Evolutionary conservation across 2,888 invertebrate genomes (phyloP), one percentile per base, ranked within the genome.

Genomic region (Apodemia zela): DNA sequence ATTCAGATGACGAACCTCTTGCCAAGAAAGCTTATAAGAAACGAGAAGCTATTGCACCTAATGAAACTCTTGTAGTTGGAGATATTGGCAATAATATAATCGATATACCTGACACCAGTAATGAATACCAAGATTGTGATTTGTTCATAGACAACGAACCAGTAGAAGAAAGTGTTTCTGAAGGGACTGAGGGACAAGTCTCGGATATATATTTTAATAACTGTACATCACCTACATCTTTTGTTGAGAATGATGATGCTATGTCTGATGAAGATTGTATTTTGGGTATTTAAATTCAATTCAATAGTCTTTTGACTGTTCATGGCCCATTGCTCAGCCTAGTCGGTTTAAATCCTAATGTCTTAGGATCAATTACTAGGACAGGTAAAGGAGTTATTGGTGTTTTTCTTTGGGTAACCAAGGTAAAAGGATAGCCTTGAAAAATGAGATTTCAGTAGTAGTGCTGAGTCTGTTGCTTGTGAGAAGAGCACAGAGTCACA

Each of bases 1-100:
- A 68, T 0, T 87, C 86, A 2, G 89, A 89, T 60, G 87, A 89
- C 33, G 90, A 90, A 68, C 88, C 89, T 0, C 67, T 89, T 29
- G 78, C 86, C 2, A 77, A 77, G 51, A 80, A 77, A 70, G 79
- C 74, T 6, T 83, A 47, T 17, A 15, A 17, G 2, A 47, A 77
- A 69, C 79, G 81, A 51, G 78, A 73, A 69, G 68, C 15, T 45
- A 45, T 33, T 29, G 64, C 62, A 59, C 61, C 63, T 42, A 61
- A 54, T 49, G 59, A 59, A 47, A n/a, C 11, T 21, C 57, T 2
- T 54, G 6, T 21, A 57, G 33, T 57, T 29, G 25, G 11, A 8
- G 58, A 35, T 13, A 54, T 21, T 54, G 8, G 6, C 35, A 60
- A 11, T 35, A 13, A 5, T 17, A 60, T 21, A 18, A 35, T 17